Evolutionary conservation across 2,113 vertebrate species (phyloP).

Genomic region (Galeopterus variegatus): DNA sequence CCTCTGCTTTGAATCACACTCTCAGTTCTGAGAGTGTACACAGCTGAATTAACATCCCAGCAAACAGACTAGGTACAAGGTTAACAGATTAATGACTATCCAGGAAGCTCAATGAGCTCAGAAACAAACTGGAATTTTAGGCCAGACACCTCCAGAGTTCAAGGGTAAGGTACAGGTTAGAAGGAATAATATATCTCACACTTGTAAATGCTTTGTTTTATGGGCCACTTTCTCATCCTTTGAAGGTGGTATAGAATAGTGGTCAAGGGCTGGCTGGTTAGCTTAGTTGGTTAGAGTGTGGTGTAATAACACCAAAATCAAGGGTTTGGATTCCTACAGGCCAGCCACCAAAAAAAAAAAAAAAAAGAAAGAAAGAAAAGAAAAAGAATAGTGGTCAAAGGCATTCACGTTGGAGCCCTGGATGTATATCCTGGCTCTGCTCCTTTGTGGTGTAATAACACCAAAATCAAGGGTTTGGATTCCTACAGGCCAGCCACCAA

Average conservation of each 20-base stretch:
- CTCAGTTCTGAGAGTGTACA: not conserved
- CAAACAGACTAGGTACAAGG: not conserved
- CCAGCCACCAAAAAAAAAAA: too few species aligned
- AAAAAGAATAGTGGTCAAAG: too few species aligned
- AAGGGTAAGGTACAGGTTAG: not conserved
- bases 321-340: too few species aligned
- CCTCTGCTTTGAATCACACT: not conserved
- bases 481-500: too few species aligned
- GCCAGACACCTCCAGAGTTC: not conserved
- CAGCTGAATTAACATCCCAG: not conserved
- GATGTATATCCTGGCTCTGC: not conserved
- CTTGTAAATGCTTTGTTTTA: not conserved
- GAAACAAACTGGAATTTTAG: conserved; percentile 10
- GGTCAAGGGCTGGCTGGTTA: not conserved
- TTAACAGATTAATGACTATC: not conserved
- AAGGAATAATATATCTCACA: not conserved
- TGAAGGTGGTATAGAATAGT: not conserved
- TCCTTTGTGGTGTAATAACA: not conserved
- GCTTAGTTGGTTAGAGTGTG: too few species aligned
- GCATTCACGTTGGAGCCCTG: not conserved
- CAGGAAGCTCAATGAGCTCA: not conserved
- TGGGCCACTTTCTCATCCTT: not conserved
- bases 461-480: too few species aligned
- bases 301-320: too few species aligned
- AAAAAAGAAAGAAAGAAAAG: too few species aligned